Evolutionary conservation across 2,888 invertebrate genomes (phyloP).

Genomic region (Lottia gigantea): DNA sequence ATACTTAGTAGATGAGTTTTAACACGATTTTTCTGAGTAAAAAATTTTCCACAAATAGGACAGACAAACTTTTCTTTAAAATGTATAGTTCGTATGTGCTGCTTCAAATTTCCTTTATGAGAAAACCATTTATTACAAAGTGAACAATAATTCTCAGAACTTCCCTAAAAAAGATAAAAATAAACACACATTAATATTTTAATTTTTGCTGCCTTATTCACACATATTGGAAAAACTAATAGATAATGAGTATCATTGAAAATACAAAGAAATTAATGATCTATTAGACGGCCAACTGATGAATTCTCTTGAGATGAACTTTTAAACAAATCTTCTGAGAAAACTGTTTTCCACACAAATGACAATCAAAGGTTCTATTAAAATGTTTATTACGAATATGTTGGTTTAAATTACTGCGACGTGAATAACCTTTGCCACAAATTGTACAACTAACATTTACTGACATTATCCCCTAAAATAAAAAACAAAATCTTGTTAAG

Average conservation of each 20-base stretch:
- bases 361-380: background rate
- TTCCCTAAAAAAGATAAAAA: too few species aligned
- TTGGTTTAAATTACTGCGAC: background rate
- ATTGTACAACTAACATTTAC: background rate
- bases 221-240: too few species aligned
- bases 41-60: background rate
- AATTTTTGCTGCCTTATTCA: too few species aligned
- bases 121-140: background rate
- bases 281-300: background rate
- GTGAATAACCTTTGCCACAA: background rate
- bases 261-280: too few species aligned
- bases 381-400: background rate
- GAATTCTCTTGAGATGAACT: background rate
- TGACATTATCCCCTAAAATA: background rate
- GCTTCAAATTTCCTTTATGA: slow-evolving; percentile 2
- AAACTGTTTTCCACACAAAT: background rate
- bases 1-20: background rate
- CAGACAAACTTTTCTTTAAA: background rate
- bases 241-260: too few species aligned
- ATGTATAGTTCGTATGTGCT: background rate
- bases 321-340: background rate
- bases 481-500: background rate
- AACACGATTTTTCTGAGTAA: background rate
- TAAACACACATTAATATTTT: too few species aligned
- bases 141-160: background rate